Evolutionary conservation across 2,888 invertebrate species (phyloP).

Genomic region (Asteroscopus sphinx): DNA sequence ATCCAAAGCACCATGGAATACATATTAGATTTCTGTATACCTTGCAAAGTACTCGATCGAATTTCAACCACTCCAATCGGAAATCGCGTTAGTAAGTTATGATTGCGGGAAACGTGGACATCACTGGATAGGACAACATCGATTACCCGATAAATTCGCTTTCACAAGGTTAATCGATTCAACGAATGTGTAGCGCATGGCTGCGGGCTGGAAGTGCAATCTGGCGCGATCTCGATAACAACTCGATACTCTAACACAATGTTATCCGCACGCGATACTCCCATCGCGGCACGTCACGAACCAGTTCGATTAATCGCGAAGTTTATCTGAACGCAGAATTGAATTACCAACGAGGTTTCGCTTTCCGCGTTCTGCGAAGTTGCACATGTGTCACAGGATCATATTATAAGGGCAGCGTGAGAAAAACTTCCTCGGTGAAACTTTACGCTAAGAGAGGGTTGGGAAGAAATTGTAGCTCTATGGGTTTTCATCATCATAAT

Average conservation of each 20-base stretch:
- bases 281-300: constrained; percentile 61
- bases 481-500: too few species aligned
- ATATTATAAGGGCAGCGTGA: constrained; percentile 42
- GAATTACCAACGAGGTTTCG: constrained; percentile 65
- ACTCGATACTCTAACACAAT: constrained; percentile 51
- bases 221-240: constrained; percentile 45
- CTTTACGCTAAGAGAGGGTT: not conserved
- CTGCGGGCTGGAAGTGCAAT: constrained; percentile 38
- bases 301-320: constrained; percentile 66
- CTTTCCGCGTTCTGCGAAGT: constrained; percentile 63
- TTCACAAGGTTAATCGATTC: constrained; percentile 43
- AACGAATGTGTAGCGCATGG: constrained; percentile 38
- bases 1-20: too few species aligned
- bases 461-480: constrained; percentile 7
- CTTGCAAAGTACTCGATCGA: too few species aligned
- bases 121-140: constrained; percentile 22
- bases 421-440: constrained; percentile 28
- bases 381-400: constrained; percentile 57
- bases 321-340: constrained; percentile 62
- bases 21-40: too few species aligned
- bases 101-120: constrained; percentile 4
- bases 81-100: not conserved
- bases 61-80: too few species aligned
- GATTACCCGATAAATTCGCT: constrained; percentile 36
- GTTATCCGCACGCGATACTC: constrained; percentile 60